Evolutionary conservation across 2,113 vertebrate species (phyloP).

Genomic region (Aegithalos caudatus): DNA sequence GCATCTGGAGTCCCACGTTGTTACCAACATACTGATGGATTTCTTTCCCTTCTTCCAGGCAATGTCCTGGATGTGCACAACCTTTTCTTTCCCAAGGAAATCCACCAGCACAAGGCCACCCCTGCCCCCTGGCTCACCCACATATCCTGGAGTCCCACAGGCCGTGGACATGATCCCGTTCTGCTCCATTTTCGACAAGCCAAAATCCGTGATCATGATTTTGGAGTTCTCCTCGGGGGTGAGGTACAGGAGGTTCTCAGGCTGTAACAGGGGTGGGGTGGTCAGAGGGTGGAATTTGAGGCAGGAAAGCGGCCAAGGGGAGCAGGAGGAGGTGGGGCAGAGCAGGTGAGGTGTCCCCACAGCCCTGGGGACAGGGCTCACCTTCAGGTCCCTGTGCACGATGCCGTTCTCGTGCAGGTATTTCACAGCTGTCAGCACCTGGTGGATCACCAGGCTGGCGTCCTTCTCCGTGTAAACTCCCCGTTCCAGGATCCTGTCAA

Average conservation of each 20-base stretch:
- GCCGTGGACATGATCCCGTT: conserved; percentile 91
- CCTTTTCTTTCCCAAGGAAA: neutral
- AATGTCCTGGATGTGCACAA: neutral
- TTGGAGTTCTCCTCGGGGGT: conserved; percentile 89
- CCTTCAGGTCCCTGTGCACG: conserved; percentile 93
- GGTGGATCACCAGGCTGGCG: conserved; percentile 87
- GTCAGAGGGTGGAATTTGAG: neutral
- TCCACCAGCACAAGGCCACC: neutral
- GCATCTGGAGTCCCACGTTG: neutral
- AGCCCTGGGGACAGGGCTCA: conserved; percentile 1
- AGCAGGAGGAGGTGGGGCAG: neutral
- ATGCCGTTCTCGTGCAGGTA: conserved; percentile 92
- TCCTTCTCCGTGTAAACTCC: conserved; percentile 93
- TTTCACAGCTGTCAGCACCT: conserved; percentile 88
- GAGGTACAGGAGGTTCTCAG: conserved; percentile 92
- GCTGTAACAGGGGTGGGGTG: conserved; percentile 61
- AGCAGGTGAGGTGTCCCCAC: too few relatives aligned
- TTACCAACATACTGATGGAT: fast-evolving
- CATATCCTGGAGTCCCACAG: conserved; percentile 92
- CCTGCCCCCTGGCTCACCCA: conserved; percentile 75
- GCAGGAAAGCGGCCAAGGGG: neutral
- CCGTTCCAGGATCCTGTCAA: conserved; percentile 89
- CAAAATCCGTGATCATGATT: conserved; percentile 97
- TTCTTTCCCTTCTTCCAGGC: neutral
- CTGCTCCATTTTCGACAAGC: conserved; percentile 90